A percentile compares a stretch with the other conserved stretches of the same genome.
phyloP scores from a whole-genome alignment of 2,113 vertebrate species.

The Tapirus terrestris region DNA sequence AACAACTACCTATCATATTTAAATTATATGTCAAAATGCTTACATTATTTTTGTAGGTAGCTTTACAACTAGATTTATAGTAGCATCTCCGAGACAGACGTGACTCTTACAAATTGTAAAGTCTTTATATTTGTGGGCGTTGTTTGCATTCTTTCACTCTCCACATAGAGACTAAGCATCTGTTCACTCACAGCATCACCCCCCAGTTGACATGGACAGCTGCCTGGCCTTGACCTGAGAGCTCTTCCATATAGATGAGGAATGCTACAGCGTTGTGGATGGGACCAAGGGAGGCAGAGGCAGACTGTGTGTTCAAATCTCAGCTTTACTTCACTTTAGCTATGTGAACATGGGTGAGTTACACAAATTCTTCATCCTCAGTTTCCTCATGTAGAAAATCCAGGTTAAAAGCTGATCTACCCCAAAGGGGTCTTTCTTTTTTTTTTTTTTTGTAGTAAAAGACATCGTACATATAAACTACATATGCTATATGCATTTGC shows the following conservation, averaged over 20 bases:
- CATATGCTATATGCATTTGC: neutral
- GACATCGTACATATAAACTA: neutral
- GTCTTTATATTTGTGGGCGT: neutral
- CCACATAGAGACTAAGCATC: neutral
- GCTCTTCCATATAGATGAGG: neutral
- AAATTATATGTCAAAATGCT: neutral
- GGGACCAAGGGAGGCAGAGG: neutral
- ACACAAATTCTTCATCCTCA: neutral
- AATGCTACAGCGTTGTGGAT: too few relatives aligned
- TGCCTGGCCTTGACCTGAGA: neutral
- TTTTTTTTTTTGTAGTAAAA: neutral
- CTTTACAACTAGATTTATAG: neutral
- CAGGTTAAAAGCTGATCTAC: neutral
- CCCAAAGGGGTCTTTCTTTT: neutral
- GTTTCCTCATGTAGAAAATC: neutral
- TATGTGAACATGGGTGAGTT: neutral
- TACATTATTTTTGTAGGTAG: neutral
- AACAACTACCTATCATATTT: neutral
- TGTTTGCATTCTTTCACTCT: neutral
- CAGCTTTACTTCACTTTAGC: neutral
- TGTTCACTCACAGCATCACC: neutral
- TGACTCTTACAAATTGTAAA: neutral
- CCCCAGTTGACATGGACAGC: neutral
- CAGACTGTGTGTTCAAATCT: rapidly evolving
- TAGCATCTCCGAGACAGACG: neutral